Percentiles rank a stretch among this genome's conserved stretches.
Evolutionary conservation across 2,797 vertebrate genomes (phyloP).

Genomic region (Squalus acanthias): DNA sequence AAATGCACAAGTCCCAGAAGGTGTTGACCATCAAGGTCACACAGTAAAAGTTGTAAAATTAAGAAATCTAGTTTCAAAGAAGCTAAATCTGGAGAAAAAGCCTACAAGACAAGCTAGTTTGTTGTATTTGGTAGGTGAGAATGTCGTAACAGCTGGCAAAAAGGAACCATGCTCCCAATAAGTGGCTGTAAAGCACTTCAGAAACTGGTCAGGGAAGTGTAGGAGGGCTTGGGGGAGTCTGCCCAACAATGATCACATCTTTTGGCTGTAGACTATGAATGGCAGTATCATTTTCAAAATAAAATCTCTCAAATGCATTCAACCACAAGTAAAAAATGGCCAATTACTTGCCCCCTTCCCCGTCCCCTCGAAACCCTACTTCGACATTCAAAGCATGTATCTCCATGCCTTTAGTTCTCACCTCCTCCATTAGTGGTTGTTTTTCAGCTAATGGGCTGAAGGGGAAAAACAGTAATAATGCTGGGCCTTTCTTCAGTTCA

Average conservation of each 20-base stretch:
- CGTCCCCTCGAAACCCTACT: background rate
- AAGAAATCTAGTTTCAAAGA: background rate
- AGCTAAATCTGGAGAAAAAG: background rate
- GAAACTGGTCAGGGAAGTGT: background rate
- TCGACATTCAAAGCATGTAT: background rate
- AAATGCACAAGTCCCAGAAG: background rate
- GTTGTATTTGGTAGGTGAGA: background rate
- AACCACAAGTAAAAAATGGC: background rate
- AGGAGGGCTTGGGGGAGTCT: too few relatives aligned
- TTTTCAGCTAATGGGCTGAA: slow-evolving; percentile 71
- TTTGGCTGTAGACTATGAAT: background rate
- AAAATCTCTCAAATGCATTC: background rate
- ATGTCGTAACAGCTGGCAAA: background rate
- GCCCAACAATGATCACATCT: background rate
- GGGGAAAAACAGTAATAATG: slow-evolving; percentile 83
- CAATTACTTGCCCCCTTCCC: background rate
- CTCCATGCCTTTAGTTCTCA: slow-evolving; percentile 49
- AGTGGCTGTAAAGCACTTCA: background rate
- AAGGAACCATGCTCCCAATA: background rate
- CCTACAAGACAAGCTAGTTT: background rate
- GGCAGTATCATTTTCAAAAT: background rate
- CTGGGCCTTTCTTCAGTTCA: slow-evolving; percentile 85
- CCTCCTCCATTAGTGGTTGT: slow-evolving; percentile 73
- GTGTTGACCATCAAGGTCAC: background rate
- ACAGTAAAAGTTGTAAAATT: background rate